Evolutionary conservation across 2,113 vertebrate species (phyloP).

Genomic region (Xenus cinereus): DNA sequence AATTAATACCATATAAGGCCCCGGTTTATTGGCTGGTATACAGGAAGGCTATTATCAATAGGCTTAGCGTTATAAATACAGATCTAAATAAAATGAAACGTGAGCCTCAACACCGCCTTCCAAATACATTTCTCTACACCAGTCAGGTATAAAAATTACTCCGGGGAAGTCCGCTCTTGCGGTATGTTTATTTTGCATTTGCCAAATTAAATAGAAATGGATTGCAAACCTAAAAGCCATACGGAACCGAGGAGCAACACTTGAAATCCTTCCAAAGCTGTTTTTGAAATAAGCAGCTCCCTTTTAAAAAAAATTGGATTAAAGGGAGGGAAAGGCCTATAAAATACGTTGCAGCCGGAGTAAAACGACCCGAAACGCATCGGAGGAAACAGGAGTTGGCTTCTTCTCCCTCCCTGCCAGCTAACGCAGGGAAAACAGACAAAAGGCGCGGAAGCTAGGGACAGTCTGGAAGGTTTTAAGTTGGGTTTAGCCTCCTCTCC

Average conservation of each 20-base stretch:
- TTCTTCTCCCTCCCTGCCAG: neutral
- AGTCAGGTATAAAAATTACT: slow-evolving; percentile 51
- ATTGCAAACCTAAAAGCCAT: slow-evolving; percentile 28
- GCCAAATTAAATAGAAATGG: slow-evolving; percentile 62
- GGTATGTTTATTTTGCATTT: slow-evolving; percentile 58
- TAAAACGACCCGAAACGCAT: neutral
- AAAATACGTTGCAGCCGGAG: neutral
- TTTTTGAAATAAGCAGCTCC: slow-evolving; percentile 40
- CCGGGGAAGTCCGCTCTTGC: slow-evolving; percentile 38
- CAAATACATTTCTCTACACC: slow-evolving; percentile 31
- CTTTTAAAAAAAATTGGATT: slow-evolving; percentile 5
- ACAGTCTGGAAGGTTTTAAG: neutral
- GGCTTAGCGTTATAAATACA: slow-evolving; percentile 61
- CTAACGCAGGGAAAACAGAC: neutral
- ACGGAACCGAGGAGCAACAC: neutral
- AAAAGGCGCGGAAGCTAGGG: neutral
- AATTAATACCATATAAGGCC: slow-evolving; percentile 60
- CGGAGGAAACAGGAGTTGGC: neutral
- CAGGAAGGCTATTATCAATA: slow-evolving; percentile 60
- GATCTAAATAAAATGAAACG: slow-evolving; percentile 61
- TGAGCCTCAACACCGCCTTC: slow-evolving; percentile 4
- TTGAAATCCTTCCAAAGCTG: slow-evolving; percentile 36
- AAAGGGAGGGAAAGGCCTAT: neutral
- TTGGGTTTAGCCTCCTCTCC: neutral
- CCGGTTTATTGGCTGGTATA: slow-evolving; percentile 53